Evolutionary conservation across 2,888 invertebrate species (phyloP).

Genomic region (Agriopis aurantiaria): DNA sequence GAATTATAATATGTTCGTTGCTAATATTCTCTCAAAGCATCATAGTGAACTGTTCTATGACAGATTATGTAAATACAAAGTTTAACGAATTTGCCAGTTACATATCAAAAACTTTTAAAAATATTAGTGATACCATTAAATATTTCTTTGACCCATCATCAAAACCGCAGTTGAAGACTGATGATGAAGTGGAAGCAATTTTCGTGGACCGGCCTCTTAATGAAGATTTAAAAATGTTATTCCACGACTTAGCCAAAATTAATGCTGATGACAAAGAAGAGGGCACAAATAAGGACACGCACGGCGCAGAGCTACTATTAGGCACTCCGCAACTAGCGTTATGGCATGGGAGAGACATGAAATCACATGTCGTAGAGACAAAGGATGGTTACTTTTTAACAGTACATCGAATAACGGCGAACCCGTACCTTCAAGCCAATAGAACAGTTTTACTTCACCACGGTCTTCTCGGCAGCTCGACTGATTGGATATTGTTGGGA

Average conservation of each 20-base stretch:
- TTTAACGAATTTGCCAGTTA: slow-evolving; percentile 13
- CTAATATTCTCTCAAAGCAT: slow-evolving; percentile 45
- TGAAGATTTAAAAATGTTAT: background rate
- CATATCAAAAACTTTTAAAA: background rate
- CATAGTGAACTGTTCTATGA: slow-evolving; percentile 50
- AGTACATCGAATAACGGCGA: slow-evolving; percentile 57
- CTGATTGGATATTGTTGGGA: slow-evolving; percentile 75
- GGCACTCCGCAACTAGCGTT: slow-evolving; percentile 64
- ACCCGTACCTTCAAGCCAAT: slow-evolving; percentile 33
- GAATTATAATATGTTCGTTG: slow-evolving; percentile 39
- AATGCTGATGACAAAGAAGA: background rate
- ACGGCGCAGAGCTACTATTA: slow-evolving; percentile 45
- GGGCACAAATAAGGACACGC: background rate
- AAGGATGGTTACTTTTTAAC: slow-evolving; percentile 71
- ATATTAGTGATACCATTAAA: slow-evolving; percentile 13
- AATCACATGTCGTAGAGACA: slow-evolving; percentile 66
- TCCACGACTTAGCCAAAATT: slow-evolving; percentile 9
- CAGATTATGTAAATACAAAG: slow-evolving; percentile 49
- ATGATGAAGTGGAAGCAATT: background rate
- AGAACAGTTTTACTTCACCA: slow-evolving; percentile 69
- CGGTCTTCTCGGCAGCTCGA: slow-evolving; percentile 73
- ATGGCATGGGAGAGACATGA: slow-evolving; percentile 64
- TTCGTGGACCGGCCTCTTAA: slow-evolving; percentile 11
- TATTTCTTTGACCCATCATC: slow-evolving; percentile 9
- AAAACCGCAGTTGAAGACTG: background rate